These are phyloP conservation scores for Dallia pectoralis DNA, from an alignment of 2,797 vertebrate genomes.

Conservation along the genomic window DNA sequence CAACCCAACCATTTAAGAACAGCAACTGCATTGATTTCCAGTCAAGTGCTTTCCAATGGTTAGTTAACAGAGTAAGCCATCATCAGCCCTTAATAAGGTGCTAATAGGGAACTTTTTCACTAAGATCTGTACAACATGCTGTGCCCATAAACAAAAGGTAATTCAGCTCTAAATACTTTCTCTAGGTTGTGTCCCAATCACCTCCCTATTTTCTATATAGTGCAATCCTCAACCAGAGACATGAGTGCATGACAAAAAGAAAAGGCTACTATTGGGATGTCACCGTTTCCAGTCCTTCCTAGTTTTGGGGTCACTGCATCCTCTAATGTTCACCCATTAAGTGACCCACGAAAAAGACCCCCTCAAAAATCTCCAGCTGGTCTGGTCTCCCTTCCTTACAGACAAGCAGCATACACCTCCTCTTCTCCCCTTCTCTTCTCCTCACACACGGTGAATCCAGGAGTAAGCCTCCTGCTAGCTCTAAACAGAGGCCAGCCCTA, in stretches of 20 bases:
- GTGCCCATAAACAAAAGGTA: constrained; percentile 23
- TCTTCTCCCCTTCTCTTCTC: background rate
- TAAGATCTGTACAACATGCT: constrained; percentile 28
- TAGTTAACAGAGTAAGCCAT: constrained; percentile 49
- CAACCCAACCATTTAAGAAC: background rate
- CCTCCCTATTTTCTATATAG: background rate
- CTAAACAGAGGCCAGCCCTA: constrained; percentile 68
- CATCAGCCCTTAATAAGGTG: constrained; percentile 30
- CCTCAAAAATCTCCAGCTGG: background rate
- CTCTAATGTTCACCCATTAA: constrained; percentile 24
- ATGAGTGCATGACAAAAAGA: background rate
- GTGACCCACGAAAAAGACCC: constrained; percentile 46
- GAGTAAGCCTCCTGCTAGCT: constrained; percentile 72
- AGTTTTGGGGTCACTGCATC: constrained; percentile 46
- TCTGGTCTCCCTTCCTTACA: background rate
- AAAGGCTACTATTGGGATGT: background rate
- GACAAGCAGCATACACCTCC: background rate
- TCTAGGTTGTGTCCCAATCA: background rate
- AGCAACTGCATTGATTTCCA: constrained; percentile 31
- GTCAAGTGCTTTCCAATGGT: constrained; percentile 58
- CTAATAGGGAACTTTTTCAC: constrained; percentile 21
- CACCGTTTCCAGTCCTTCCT: constrained; percentile 31
- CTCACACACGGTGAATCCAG: constrained; percentile 68
- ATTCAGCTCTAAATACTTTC: constrained; percentile 29
- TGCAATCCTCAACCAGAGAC: background rate